Percentiles rank a stretch among this genome's conserved stretches.
phyloP scores from a whole-genome alignment of 1,140 invertebrate genomes.

The Mylabris phalerata region DNA sequence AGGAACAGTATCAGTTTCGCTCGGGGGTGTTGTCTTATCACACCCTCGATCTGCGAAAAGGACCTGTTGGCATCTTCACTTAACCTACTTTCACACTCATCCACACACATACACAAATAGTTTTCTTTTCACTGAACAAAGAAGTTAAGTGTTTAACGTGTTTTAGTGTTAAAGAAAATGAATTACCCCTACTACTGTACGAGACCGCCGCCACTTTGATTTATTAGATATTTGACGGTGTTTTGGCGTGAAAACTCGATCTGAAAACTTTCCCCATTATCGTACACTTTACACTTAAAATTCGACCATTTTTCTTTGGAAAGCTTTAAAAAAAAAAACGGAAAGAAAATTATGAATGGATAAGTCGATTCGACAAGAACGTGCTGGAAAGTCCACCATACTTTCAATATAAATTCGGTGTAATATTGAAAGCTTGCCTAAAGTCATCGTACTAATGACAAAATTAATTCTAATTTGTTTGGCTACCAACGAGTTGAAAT shows the following conservation, averaged over 20 bases:
- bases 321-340: not conserved
- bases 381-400: no score
- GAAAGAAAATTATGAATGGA: not conserved
- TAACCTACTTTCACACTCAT: not conserved
- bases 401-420: no score
- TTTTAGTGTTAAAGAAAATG: conserved; percentile 15
- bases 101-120: not conserved
- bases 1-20: conserved; percentile 15
- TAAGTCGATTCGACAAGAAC: not conserved
- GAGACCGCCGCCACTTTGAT: conserved; percentile 8
- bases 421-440: no score
- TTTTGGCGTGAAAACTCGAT: conserved; percentile 12
- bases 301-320: conserved; percentile 15
- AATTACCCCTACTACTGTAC: conserved; percentile 7
- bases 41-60: conserved; percentile 2
- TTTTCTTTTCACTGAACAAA: not conserved
- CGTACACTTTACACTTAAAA: conserved; percentile 14
- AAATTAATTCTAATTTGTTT: no score
- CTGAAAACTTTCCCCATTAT: conserved; percentile 22
- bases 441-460: no score
- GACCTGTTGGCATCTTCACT: conserved; percentile 25
- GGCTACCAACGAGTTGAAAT: no score
- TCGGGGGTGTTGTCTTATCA: conserved; percentile 12
- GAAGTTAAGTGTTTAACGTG: conserved; percentile 20
- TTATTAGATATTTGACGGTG: conserved; percentile 21